These are phyloP conservation scores for Aplysina aerophoba DNA, from an alignment of 37 sponge, comb jelly and placozoan genomes.

Conservation along the genomic window DNA sequence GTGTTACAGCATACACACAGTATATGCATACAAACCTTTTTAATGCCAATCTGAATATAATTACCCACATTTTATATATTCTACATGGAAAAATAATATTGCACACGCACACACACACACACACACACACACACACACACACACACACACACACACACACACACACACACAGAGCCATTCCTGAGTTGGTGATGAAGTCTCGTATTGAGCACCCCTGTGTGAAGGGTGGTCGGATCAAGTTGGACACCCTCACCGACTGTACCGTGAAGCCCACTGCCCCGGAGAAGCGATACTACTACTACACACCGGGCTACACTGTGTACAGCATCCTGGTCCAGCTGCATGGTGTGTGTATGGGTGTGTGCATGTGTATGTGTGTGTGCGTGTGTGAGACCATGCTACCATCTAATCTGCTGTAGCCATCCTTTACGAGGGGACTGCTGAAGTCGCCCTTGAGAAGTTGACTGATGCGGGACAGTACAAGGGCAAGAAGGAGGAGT, in stretches of 20 bases:
- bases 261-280: no score
- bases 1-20: background rate
- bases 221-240: slow-evolving; percentile 1
- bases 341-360: slow-evolving; percentile 28
- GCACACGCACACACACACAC: no score
- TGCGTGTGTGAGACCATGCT: background rate
- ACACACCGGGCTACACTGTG: slow-evolving; percentile 60
- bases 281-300: slow-evolving; percentile 49
- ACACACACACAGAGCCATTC: slow-evolving; percentile 25
- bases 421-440: slow-evolving; percentile 66
- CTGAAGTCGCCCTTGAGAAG: slow-evolving; percentile 59
- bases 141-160: no score
- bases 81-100: no score
- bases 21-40: background rate
- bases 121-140: no score
- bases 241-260: slow-evolving; percentile 37
- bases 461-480: slow-evolving; percentile 46
- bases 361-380: background rate
- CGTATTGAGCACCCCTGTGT: slow-evolving; percentile 75
- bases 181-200: slow-evolving; percentile 48
- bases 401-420: slow-evolving; percentile 20
- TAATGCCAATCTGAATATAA: background rate
- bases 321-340: slow-evolving; percentile 55
- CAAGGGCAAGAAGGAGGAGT: slow-evolving; percentile 35
- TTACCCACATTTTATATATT: no score